Evolutionary conservation across 2,797 vertebrate species (phyloP).

Genomic region (Enoplosus armatus): DNA sequence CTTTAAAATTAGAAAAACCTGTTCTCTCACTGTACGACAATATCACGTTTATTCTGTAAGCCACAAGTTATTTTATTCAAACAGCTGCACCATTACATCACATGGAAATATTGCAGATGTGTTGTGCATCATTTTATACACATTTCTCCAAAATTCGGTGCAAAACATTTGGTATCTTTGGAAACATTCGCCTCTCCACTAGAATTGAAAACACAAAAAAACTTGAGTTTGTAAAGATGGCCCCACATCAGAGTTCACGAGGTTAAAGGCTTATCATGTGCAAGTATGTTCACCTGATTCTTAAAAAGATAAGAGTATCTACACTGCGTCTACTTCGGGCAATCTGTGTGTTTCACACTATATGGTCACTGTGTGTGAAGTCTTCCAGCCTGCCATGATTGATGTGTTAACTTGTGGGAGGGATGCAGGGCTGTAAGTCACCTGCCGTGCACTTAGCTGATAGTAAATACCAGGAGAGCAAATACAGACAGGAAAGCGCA

Average conservation of each 20-base stretch:
- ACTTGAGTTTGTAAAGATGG: neutral
- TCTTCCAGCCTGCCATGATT: slow-evolving; percentile 58
- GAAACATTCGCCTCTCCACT: neutral
- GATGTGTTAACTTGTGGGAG: slow-evolving; percentile 65
- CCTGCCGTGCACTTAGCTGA: slow-evolving; percentile 63
- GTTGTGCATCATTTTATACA: neutral
- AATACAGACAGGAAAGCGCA: slow-evolving; percentile 60
- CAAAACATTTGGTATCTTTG: neutral
- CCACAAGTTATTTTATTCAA: no score
- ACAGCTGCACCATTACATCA: neutral
- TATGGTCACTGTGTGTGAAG: slow-evolving; percentile 52
- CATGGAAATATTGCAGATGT: neutral
- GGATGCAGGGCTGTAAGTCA: slow-evolving; percentile 61
- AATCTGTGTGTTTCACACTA: slow-evolving; percentile 27
- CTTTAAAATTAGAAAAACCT: no score
- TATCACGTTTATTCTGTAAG: no score
- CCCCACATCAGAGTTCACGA: neutral
- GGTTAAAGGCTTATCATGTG: slow-evolving; percentile 31
- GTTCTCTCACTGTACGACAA: no score
- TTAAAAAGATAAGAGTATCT: slow-evolving; percentile 16
- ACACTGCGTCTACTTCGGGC: slow-evolving; percentile 23
- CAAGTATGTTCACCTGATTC: slow-evolving; percentile 13
- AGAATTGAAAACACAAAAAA: neutral
- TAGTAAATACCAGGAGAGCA: slow-evolving; percentile 73
- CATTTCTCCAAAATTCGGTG: neutral